Evolutionary conservation across 2,797 vertebrate genomes (phyloP), one percentile per base, ranked within the genome.

Genomic region (Brachyrhaphis roseni): DNA sequence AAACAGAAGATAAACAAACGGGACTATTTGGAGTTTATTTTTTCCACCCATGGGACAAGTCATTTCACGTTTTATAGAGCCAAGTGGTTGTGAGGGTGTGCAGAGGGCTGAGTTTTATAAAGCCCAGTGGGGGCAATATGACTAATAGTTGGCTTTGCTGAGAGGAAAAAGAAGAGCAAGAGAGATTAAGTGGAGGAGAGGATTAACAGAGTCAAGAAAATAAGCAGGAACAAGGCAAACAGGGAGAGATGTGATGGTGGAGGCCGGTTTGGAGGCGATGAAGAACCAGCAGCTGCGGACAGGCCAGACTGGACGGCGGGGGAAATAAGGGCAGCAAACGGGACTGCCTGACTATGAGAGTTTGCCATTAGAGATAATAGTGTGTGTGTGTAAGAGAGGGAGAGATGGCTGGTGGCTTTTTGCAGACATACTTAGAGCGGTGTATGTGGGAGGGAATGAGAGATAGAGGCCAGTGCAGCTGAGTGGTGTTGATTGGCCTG

Each of bases 401-500:
- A 71, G 75, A 34, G 87, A 86, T 88, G 71, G 85, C 83, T 82
- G 84, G 88, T 92, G 88, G 90, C 90, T 93, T 93, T 93, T 92
- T 92, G 82, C 86, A 87, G 90, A 92, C 88, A 88, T 76, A 85
- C 82, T 82, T 82, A 87, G 90, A 86, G 80, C 83, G 80, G 84
- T 86, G 87, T 87, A 81, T 84, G 91, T 88, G 75, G 81, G 89
- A 87, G 84, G 88, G 84, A 79, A 89, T 77, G 87, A 77, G 91
- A 90, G 87, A 85, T 84, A 79, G 88, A 91, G 92, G 87, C 91
- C 89, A 90, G 92, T 90, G 88, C 91, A 91, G 91, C 92, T 93
- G 92, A 93, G 92, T 93, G 92, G 90, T 95, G 93, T 94, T 95
- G 95, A 96, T 96, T 96, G 95, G 96, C 93, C 94, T 95, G 95